Percentiles rank a stretch among this genome's conserved stretches.
These are phyloP conservation scores for Heliangelus exortis DNA, from an alignment of 2,797 vertebrate species.

Conservation along the genomic window DNA sequence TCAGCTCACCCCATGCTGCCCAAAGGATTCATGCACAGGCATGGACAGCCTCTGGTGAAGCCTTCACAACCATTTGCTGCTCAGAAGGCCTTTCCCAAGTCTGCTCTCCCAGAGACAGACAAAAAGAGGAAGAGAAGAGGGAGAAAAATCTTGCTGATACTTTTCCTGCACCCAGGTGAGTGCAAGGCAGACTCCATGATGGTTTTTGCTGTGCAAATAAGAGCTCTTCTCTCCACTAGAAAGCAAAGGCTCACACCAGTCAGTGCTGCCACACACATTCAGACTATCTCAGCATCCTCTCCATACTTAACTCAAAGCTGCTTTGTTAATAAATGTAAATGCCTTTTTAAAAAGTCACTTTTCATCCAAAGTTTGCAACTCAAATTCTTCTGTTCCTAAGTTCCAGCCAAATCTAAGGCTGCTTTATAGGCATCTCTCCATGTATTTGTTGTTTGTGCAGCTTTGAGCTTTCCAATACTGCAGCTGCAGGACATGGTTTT, in stretches of 20 bases:
- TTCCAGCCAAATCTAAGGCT: constrained; percentile 56
- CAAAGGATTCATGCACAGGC: background rate
- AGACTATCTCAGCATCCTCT: background rate
- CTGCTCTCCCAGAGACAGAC: background rate
- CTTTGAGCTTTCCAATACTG: constrained; percentile 47
- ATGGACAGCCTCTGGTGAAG: background rate
- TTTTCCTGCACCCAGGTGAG: background rate
- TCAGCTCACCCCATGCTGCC: background rate
- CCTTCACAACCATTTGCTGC: background rate
- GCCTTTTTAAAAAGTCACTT: background rate
- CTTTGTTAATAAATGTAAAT: constrained; percentile 48
- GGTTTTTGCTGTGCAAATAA: background rate
- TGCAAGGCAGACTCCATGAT: background rate
- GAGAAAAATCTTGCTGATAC: background rate
- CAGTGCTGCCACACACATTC: background rate
- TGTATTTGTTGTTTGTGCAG: constrained; percentile 54
- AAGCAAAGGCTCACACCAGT: background rate
- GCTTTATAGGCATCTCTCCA: constrained; percentile 57
- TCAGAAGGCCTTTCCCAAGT: background rate
- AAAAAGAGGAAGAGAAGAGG: background rate
- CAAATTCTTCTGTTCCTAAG: constrained; percentile 32
- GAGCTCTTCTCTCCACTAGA: background rate
- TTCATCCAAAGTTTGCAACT: constrained; percentile 48
- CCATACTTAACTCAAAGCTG: constrained; percentile 17
- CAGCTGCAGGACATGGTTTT: constrained; percentile 62